phyloP scores from a whole-genome alignment of 2,797 vertebrate species.

The Sphenopsis melanotis region DNA sequence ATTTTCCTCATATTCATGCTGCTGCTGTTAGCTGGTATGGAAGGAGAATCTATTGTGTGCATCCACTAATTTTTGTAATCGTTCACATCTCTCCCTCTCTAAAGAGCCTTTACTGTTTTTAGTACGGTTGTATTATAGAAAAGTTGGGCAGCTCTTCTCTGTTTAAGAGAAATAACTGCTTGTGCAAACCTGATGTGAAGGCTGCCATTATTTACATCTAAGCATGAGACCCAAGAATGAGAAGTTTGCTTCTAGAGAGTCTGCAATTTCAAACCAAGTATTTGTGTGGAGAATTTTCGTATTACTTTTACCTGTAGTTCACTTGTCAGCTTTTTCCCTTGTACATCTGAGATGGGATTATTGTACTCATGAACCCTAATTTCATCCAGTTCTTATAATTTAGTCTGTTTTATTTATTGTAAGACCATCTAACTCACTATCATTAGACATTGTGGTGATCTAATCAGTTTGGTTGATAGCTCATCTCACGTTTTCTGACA shows the following conservation, averaged over 20 bases:
- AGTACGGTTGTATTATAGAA: background rate
- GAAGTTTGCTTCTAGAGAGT: background rate
- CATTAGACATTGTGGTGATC: background rate
- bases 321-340: background rate
- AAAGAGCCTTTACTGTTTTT: background rate
- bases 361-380: background rate
- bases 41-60: background rate
- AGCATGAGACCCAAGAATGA: slow-evolving; percentile 34
- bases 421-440: background rate
- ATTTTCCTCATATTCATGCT: background rate
- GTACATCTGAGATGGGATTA: background rate
- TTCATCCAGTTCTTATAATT: background rate
- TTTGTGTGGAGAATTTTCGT: background rate
- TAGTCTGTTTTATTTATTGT: background rate
- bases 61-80: background rate
- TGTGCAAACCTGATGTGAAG: background rate
- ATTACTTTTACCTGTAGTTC: background rate
- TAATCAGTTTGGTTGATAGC: background rate
- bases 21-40: slow-evolving; percentile 34
- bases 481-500: slow-evolving; percentile 37
- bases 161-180: background rate
- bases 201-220: background rate
- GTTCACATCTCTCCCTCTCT: background rate
- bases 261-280: background rate
- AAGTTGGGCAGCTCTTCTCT: background rate